Evolutionary conservation across 2,888 invertebrate species (phyloP).

Genomic region (Amphipoea lucens): DNA sequence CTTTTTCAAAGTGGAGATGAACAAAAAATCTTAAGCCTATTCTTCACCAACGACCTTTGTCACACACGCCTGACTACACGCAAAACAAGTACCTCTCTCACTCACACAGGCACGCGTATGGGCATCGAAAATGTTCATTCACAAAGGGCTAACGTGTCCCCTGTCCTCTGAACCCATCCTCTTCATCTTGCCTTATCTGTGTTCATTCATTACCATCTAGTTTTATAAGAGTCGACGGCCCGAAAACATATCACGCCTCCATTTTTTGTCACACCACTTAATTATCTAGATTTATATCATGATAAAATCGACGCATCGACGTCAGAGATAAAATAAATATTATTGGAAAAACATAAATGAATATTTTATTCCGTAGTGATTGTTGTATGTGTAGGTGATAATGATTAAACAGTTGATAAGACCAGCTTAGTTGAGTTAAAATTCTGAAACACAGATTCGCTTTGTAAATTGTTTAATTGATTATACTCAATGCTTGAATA

Average conservation of each 20-base stretch:
- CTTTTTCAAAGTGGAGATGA: constrained; percentile 58
- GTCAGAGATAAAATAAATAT: constrained; percentile 74
- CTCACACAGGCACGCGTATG: constrained; percentile 68
- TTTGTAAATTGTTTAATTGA: neutral
- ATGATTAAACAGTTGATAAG: neutral
- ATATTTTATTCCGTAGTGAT: constrained; percentile 37
- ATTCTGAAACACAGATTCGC: neutral
- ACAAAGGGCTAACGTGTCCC: constrained; percentile 84
- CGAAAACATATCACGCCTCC: constrained; percentile 89
- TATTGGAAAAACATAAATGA: constrained; percentile 67
- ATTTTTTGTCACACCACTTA: constrained; percentile 90
- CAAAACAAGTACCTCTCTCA: constrained; percentile 73
- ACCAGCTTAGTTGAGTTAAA: neutral
- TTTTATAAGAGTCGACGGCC: constrained; percentile 88
- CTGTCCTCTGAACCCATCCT: constrained; percentile 83
- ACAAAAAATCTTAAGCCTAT: constrained; percentile 68
- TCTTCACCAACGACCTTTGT: constrained; percentile 71
- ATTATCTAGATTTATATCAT: constrained; percentile 89
- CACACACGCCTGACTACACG: constrained; percentile 72
- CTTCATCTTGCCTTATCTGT: constrained; percentile 86
- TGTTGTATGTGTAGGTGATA: constrained; percentile 1
- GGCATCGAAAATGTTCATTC: constrained; percentile 81
- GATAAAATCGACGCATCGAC: constrained; percentile 84
- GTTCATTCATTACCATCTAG: constrained; percentile 90
- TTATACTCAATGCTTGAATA: neutral